A percentile compares a stretch with the other conserved stretches of the same genome.
These are phyloP conservation scores for Apodemus sylvaticus DNA, from an alignment of 2,113 vertebrate genomes.

Conservation along the genomic window DNA sequence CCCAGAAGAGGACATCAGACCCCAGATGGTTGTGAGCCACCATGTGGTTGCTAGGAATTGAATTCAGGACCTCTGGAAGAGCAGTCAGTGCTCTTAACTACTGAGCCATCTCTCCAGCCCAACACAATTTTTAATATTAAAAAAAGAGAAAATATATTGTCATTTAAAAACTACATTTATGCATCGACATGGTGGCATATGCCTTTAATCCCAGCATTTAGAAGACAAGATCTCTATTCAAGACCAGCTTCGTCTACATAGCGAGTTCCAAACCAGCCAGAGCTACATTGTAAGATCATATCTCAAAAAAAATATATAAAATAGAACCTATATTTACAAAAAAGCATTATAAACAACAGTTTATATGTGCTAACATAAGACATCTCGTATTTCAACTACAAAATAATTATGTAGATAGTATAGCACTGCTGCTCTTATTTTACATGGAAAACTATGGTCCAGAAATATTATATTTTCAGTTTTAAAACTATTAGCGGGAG, in stretches of 20 bases:
- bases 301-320: neutral
- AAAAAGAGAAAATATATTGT: neutral
- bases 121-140: neutral
- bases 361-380: neutral
- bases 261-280: neutral
- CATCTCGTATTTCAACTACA: neutral
- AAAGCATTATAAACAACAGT: slow-evolving; percentile 11
- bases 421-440: neutral
- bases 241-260: neutral
- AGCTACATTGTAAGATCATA: neutral
- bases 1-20: too few relatives aligned
- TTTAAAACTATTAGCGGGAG: neutral
- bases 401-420: neutral
- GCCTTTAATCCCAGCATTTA: neutral
- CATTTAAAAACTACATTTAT: slow-evolving; percentile 14
- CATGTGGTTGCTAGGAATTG: too few relatives aligned
- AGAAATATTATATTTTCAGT: neutral
- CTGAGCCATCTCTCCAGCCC: too few relatives aligned
- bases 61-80: too few relatives aligned
- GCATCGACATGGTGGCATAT: neutral
- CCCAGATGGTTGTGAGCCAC: too few relatives aligned
- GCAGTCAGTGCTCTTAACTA: too few relatives aligned
- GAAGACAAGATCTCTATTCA: neutral
- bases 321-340: neutral
- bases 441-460: neutral